These are phyloP conservation scores for Falco punctatus DNA, from an alignment of 2,113 vertebrate genomes.

Conservation along the genomic window DNA sequence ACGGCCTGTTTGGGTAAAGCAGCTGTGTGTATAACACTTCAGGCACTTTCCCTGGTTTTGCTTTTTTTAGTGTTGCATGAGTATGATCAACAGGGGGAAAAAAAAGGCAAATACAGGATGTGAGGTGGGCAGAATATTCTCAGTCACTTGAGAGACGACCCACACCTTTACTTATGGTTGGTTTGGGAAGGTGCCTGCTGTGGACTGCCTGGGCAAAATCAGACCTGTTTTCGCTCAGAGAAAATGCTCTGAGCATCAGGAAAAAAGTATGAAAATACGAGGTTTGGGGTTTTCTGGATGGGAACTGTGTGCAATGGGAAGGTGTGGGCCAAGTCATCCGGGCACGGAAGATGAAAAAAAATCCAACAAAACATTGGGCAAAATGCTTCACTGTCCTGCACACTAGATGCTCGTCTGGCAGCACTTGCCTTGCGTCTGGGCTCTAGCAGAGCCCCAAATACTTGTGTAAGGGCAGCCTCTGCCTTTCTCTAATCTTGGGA, in stretches of 20 bases:
- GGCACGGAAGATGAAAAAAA: not conserved
- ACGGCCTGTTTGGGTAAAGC: not conserved
- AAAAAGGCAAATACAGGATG: not conserved
- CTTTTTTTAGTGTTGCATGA: conserved; percentile 1
- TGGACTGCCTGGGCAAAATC: not conserved
- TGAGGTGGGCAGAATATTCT: not conserved
- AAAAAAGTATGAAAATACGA: not conserved
- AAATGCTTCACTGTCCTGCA: not conserved
- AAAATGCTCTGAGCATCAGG: not conserved
- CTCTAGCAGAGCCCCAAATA: not conserved
- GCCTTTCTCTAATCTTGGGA: not conserved
- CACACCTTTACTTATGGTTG: not conserved
- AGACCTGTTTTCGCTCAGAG: not conserved
- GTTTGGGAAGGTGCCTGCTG: not conserved
- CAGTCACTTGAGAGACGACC: not conserved
- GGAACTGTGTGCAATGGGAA: not conserved
- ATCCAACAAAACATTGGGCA: not conserved
- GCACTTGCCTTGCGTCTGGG: not conserved
- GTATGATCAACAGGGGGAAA: not conserved
- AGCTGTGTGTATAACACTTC: not conserved
- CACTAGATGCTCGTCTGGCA: not conserved
- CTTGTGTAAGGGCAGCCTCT: not conserved
- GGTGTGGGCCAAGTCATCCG: not conserved
- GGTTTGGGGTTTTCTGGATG: not conserved
- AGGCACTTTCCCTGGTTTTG: not conserved